These are phyloP conservation scores for Trachymyrmex cornetzi DNA, from an alignment of 1,140 invertebrate genomes.

Conservation along the genomic window DNA sequence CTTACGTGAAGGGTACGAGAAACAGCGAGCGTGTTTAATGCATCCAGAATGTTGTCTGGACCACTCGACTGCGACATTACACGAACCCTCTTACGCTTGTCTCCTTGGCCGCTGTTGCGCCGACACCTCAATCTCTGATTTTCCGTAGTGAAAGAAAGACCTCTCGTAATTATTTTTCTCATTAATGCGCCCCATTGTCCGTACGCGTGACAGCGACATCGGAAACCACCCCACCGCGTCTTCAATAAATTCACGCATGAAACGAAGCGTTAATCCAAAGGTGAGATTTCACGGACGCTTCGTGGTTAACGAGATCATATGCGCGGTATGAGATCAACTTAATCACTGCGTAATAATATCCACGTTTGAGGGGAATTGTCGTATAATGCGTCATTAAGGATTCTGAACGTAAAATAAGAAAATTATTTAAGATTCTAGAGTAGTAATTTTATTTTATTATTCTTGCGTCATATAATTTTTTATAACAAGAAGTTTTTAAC, in stretches of 20 bases:
- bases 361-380: background rate
- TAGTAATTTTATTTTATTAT: constrained; percentile 16
- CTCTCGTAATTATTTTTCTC: constrained; percentile 84
- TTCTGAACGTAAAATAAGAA: constrained; percentile 6
- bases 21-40: constrained; percentile 52
- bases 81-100: constrained; percentile 64
- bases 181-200: constrained; percentile 83
- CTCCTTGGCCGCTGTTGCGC: constrained; percentile 39
- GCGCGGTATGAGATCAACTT: constrained; percentile 11
- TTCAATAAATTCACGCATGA: constrained; percentile 72
- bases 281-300: constrained; percentile 49
- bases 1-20: constrained; percentile 56
- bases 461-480: background rate
- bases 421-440: background rate
- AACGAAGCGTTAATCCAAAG: constrained; percentile 68
- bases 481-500: background rate
- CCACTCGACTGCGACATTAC: constrained; percentile 74
- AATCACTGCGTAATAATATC: constrained; percentile 40
- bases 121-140: constrained; percentile 73
- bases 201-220: constrained; percentile 58
- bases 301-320: constrained; percentile 31
- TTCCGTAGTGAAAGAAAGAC: constrained; percentile 75
- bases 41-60: constrained; percentile 70
- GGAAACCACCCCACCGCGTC: constrained; percentile 62
- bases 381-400: background rate